Conservation (phyloP, 2,797 vertebrate species). For the Pantherophis vulpinus region DNA sequence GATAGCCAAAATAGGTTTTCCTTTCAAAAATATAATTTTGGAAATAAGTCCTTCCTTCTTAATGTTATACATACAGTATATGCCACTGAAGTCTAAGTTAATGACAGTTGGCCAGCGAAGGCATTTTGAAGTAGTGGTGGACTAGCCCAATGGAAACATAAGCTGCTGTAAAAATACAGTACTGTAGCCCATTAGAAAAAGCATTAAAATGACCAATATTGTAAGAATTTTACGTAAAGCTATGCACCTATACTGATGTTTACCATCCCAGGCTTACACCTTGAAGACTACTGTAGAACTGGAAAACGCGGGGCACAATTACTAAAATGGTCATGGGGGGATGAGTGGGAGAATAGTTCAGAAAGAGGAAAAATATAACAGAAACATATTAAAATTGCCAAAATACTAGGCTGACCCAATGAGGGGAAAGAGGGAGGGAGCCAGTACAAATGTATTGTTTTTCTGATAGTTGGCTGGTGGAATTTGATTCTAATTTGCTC, state of each 20-base stretch:
- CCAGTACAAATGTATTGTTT: neutral
- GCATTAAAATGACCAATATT: neutral
- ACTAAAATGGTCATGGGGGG: neutral
- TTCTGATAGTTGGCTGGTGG: neutral
- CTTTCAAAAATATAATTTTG: neutral
- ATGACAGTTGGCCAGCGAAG: neutral
- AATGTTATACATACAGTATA: neutral
- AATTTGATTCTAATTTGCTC: neutral
- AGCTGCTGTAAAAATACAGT: neutral
- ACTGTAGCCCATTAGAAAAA: neutral
- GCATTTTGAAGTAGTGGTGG: neutral
- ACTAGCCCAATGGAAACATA: neutral
- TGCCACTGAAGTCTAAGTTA: neutral
- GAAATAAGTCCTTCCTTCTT: neutral
- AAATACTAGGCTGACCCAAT: neutral
- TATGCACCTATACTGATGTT: neutral
- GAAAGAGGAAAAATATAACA: neutral
- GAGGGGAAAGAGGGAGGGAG: neutral
- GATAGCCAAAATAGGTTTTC: neutral
- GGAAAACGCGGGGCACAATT: neutral
- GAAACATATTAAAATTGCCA: neutral
- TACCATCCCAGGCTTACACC: neutral
- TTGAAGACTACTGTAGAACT: neutral
- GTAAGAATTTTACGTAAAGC: neutral
- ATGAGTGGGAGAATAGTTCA: neutral